phyloP scores from a whole-genome alignment of 2,113 vertebrate genomes.

The Rhabdornis inornatus region DNA sequence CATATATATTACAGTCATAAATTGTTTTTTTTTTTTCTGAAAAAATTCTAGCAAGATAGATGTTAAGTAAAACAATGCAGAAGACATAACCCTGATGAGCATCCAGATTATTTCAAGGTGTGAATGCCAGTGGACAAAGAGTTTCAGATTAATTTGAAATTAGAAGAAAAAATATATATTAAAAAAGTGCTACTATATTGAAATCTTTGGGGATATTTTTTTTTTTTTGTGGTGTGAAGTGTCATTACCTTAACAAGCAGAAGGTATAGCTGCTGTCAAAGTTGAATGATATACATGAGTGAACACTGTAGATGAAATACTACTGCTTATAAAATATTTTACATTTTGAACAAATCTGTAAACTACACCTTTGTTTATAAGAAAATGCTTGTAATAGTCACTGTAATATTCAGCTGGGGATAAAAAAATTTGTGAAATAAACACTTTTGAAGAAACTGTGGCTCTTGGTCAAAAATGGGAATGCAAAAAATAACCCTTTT shows the following conservation, averaged over 20 bases:
- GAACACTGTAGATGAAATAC: slow-evolving; percentile 30
- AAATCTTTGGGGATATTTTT: neutral
- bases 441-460: slow-evolving; percentile 64
- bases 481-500: neutral
- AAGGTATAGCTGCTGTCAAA: neutral
- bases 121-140: neutral
- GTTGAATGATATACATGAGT: neutral
- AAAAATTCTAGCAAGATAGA: neutral
- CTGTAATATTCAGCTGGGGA: slow-evolving; percentile 61
- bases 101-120: neutral
- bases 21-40: neutral
- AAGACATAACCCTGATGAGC: neutral
- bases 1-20: neutral
- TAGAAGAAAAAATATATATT: neutral
- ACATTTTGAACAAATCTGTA: slow-evolving; percentile 70
- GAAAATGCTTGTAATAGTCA: slow-evolving; percentile 60
- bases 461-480: neutral
- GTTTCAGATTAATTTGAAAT: neutral
- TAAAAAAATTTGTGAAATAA: slow-evolving; percentile 71
- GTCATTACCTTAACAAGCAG: neutral
- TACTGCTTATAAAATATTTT: slow-evolving; percentile 59
- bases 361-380: slow-evolving; percentile 65
- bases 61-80: neutral
- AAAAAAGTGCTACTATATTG: neutral
- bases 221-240: neutral